These are phyloP conservation scores for Bombus picipes DNA, from an alignment of 1,140 invertebrate genomes.

Conservation along the genomic window DNA sequence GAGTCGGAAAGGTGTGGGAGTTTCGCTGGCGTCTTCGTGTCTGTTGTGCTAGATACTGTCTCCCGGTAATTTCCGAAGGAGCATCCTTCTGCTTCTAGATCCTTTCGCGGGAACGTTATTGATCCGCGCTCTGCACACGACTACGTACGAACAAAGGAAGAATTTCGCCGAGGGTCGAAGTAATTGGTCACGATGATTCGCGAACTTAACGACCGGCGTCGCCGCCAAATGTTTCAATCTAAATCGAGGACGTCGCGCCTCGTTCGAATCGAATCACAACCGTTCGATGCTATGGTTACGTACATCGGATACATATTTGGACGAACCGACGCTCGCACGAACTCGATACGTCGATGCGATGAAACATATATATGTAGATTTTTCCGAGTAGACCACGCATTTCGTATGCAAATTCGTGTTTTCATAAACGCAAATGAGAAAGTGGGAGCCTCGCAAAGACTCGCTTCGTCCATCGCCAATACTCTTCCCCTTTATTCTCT, in stretches of 20 bases:
- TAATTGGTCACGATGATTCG: not conserved
- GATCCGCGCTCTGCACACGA: not conserved
- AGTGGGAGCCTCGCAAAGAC: no score
- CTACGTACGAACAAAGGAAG: not conserved
- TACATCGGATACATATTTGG: not conserved
- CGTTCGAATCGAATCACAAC: not conserved
- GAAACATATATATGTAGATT: no score
- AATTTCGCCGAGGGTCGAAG: not conserved
- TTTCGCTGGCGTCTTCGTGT: constrained; percentile 25
- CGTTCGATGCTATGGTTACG: not conserved
- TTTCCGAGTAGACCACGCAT: no score
- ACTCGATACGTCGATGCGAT: no score
- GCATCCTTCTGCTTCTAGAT: not conserved
- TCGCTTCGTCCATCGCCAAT: no score
- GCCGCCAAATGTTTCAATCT: not conserved
- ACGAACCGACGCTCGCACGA: no score
- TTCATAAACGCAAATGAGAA: no score
- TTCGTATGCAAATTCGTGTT: no score
- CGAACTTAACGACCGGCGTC: not conserved
- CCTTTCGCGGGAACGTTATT: not conserved
- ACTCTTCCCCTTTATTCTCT: no score
- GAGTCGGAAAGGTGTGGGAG: not conserved
- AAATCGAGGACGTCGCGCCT: not conserved
- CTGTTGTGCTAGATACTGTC: constrained; percentile 36
- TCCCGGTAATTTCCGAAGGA: constrained; percentile 1